These are phyloP conservation scores for Athalia cordata DNA, from an alignment of 2,888 invertebrate genomes.

Conservation along the genomic window DNA sequence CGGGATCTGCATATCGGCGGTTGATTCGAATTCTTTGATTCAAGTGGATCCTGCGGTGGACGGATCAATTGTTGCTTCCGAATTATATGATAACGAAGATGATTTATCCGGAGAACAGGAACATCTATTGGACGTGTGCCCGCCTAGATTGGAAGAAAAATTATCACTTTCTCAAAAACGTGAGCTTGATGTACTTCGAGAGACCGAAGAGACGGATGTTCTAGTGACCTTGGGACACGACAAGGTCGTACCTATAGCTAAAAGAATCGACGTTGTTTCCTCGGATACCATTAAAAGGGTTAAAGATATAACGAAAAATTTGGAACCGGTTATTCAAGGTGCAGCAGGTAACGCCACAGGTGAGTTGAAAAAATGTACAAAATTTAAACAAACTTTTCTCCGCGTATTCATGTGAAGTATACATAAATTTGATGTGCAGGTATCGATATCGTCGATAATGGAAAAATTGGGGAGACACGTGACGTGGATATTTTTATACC, in stretches of 20 bases:
- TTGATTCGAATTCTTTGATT: too few relatives aligned
- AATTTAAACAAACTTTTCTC: too few relatives aligned
- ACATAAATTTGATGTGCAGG: background rate
- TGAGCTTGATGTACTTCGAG: background rate
- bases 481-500: conserved; percentile 48
- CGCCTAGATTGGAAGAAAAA: conserved; percentile 69
- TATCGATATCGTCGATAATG: conserved; percentile 11
- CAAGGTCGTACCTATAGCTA: conserved; percentile 66
- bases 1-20: conserved; percentile 52
- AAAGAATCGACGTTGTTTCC: conserved; percentile 70
- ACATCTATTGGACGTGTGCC: conserved; percentile 69
- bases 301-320: conserved; percentile 68
- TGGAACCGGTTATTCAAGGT: conserved; percentile 65
- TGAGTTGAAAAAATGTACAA: too few relatives aligned
- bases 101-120: conserved; percentile 66
- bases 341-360: too few relatives aligned
- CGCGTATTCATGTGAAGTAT: too few relatives aligned
- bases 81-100: background rate
- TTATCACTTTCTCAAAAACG: conserved; percentile 62
- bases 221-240: conserved; percentile 70
- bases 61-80: conserved; percentile 1
- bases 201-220: conserved; percentile 56
- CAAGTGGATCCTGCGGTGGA: background rate
- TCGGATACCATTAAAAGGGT: conserved; percentile 70
- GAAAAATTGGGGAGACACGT: conserved; percentile 47